Evolutionary conservation across 2,797 vertebrate species (phyloP).

Genomic region (Clamator glandarius): DNA sequence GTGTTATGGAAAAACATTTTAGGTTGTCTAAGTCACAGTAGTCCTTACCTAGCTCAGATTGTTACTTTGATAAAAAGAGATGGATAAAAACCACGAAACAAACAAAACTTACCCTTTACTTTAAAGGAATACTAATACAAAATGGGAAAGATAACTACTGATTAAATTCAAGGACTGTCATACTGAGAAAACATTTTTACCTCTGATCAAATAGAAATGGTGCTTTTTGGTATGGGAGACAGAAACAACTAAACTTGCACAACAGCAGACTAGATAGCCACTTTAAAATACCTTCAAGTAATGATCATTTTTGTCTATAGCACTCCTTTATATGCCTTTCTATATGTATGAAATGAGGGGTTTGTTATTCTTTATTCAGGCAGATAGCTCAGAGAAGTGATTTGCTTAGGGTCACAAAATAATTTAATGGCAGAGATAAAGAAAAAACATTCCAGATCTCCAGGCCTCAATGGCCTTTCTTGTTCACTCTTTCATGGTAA

Average conservation of each 20-base stretch:
- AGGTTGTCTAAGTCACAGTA: neutral
- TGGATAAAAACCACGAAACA: neutral
- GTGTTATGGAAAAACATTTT: neutral
- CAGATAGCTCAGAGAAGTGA: neutral
- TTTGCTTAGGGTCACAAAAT: neutral
- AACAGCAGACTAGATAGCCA: neutral
- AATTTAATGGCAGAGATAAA: neutral
- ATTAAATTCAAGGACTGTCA: neutral
- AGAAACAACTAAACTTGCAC: neutral
- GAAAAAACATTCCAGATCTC: neutral
- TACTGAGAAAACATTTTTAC: slow-evolving; percentile 22
- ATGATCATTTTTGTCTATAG: neutral
- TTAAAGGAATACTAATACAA: neutral
- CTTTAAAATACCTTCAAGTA: neutral
- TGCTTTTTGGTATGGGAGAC: neutral
- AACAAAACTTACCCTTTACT: neutral
- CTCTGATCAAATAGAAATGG: neutral
- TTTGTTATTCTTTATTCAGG: neutral
- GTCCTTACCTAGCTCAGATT: neutral
- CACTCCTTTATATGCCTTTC: neutral
- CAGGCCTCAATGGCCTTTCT: neutral
- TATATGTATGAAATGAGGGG: neutral
- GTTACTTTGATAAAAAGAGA: neutral
- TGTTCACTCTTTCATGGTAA: neutral
- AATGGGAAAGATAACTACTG: neutral